Evolutionary conservation across 2,797 vertebrate genomes (phyloP).

Genomic region (Poecilia picta): DNA sequence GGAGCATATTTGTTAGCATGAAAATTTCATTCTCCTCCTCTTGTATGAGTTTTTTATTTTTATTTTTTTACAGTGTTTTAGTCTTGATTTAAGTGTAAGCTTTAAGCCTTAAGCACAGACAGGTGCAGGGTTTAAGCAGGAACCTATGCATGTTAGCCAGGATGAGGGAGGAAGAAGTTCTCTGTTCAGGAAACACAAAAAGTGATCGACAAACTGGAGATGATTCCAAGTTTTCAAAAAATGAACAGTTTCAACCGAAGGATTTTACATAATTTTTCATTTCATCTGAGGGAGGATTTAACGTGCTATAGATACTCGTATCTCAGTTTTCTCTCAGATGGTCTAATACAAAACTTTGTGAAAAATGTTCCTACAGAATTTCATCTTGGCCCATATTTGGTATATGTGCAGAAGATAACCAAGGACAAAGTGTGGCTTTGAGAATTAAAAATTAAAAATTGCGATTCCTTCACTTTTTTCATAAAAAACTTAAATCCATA

Average conservation of each 20-base stretch:
- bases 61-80: not conserved
- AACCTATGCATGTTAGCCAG: not conserved
- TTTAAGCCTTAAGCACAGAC: conserved; percentile 8
- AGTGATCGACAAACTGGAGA: not conserved
- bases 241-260: not conserved
- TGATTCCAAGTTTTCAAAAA: conserved; percentile 1
- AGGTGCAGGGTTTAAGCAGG: conserved; percentile 8
- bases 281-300: not conserved
- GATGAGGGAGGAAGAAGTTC: conserved; percentile 2
- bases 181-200: not conserved
- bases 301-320: no score
- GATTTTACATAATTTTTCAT: not conserved
- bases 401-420: not conserved
- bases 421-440: not conserved
- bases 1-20: conserved; percentile 7
- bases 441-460: not conserved
- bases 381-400: not conserved
- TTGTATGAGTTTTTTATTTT: not conserved
- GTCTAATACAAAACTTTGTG: not conserved
- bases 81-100: conserved; percentile 1
- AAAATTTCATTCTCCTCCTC: not conserved
- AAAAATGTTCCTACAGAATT: not conserved
- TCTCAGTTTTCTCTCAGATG: not conserved
- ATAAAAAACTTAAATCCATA: not conserved
- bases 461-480: not conserved